Evolutionary conservation across 2,888 invertebrate genomes (phyloP), one percentile per base, ranked within the genome.

Genomic region (Campopleginae sp.): DNA sequence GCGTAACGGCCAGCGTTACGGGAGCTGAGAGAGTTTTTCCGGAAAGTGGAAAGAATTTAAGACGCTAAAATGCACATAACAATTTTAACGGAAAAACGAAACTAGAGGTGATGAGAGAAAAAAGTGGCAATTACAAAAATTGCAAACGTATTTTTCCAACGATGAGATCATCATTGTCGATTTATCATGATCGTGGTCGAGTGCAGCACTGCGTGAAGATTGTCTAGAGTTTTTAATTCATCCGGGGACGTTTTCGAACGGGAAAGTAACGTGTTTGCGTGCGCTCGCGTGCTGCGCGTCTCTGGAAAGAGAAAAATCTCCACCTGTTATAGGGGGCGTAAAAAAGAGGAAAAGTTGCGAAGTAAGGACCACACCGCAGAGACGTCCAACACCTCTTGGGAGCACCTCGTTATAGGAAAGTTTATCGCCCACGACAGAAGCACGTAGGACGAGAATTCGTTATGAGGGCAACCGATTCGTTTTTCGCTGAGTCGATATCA

Each of bases 371-470:
- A 42, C 58, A 80, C 65, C 70, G 27, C 70, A 66, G 78, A 72
- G 74, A 83, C 86, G 79, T 85, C 82, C 80, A 80, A 80, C 76
- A 80, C 86, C 87, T 81, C 78, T 33, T 54, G 87, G 87, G 87
- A 86, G 80, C 80, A 82, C 76, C 87, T 87, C 85, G 87, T 87
- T 87, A 86, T 86, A 86, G 80, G 82, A 87, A 87, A 87, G 86
- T 87, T 87, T 87, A 86, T 87, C 86, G 86, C 76, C 75, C 63
- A 74, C 80, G 85, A 80, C 72, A 82, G 77, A 77, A 77, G 85
- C 86, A 84, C 84, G 81, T 81, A 87, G 83, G 85, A 87, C 86
- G 83, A 79, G 87, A 86, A 85, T 85, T 66, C 80, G 82, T 82
- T 85, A 85, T 85, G 80, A 85, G 80, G 68, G 66, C 38, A 63